Evolutionary conservation across 2,797 vertebrate species (phyloP), one percentile per base, ranked within the genome.

Genomic region (Propithecus deckenii): DNA sequence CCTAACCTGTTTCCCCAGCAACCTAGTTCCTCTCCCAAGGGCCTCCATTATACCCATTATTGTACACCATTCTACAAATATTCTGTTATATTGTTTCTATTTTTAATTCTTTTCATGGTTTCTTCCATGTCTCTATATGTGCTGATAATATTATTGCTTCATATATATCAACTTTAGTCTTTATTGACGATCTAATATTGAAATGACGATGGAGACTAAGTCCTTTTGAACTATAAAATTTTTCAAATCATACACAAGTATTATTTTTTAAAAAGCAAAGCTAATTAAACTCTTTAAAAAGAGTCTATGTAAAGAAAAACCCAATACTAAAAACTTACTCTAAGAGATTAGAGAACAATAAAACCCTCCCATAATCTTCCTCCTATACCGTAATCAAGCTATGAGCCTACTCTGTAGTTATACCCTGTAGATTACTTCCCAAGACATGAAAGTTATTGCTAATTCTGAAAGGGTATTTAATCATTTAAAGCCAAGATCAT

Each of bases 261-360:
- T 59, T 86, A 30, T 88, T 91, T 93, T 85, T 88, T 48, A 22
- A 91, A 30, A 91, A 89, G 12, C 87, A 92, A 91, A 94, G 78
- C 55, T 79, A 85, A 92, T n/a, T 80, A 83, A 91, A 83, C 52
- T 59, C 52, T 52, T 92, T 78, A 88, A 80, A 83, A 32, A 11
- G 25, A 25, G 79, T 81, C 89, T 75, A 85, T 38, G 35, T 78
- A 83, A 90, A 57, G 41, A 94, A 74, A 57, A 61, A 83, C 46
- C 7, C 46, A 89, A 80, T n/a, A 69, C 30, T 74, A 12, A 43
- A 90, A 74, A 90, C 28, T 25, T 79, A 83, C n/a, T 63, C 30
- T 57, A 61, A 85, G 46, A 74, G 43, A 79, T 14, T 17, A 18
- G 38, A 63, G 86, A 88, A 59, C 17, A 65, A 67, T 59, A 89